A percentile compares a stretch with the other conserved stretches of the same genome.
phyloP scores from a whole-genome alignment of 2,797 vertebrate genomes.

The Acridotheres tristis region DNA sequence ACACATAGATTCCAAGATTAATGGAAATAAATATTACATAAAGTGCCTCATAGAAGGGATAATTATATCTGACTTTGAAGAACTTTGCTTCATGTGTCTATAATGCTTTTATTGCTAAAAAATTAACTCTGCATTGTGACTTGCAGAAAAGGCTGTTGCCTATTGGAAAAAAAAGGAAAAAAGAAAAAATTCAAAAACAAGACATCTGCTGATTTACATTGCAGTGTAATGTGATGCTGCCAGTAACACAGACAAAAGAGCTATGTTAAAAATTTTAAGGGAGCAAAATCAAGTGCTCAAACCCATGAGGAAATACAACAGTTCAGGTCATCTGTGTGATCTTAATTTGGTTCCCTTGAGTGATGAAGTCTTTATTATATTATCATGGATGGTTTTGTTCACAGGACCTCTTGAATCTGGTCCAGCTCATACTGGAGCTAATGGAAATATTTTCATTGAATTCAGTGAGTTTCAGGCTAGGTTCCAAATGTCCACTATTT shows the following conservation, averaged over 20 bases:
- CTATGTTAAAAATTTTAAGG: conserved; percentile 11
- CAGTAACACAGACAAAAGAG: not conserved
- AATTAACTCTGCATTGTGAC: not conserved
- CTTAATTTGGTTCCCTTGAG: not conserved
- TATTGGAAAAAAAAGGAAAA: not conserved
- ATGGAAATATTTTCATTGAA: conserved; percentile 47
- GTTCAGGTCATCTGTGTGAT: not conserved
- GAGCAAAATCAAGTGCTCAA: not conserved
- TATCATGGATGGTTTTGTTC: conserved; percentile 26
- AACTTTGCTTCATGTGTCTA: conserved; percentile 9
- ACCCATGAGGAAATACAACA: not conserved
- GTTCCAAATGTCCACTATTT: conserved; percentile 4
- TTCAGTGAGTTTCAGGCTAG: conserved; percentile 17
- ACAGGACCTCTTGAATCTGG: conserved; percentile 26
- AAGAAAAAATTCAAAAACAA: conserved; percentile 8
- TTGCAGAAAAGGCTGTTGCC: not conserved
- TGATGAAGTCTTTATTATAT: not conserved
- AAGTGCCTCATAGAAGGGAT: conserved; percentile 31
- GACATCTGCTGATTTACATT: conserved; percentile 30
- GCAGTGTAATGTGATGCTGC: not conserved
- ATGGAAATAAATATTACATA: conserved; percentile 61
- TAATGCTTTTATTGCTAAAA: conserved; percentile 19
- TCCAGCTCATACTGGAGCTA: conserved; percentile 18
- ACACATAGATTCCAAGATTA: conserved; percentile 56
- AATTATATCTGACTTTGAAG: conserved; percentile 43